phyloP scores from a whole-genome alignment of 2,888 invertebrate species.

The Iselma pallidipennis region DNA sequence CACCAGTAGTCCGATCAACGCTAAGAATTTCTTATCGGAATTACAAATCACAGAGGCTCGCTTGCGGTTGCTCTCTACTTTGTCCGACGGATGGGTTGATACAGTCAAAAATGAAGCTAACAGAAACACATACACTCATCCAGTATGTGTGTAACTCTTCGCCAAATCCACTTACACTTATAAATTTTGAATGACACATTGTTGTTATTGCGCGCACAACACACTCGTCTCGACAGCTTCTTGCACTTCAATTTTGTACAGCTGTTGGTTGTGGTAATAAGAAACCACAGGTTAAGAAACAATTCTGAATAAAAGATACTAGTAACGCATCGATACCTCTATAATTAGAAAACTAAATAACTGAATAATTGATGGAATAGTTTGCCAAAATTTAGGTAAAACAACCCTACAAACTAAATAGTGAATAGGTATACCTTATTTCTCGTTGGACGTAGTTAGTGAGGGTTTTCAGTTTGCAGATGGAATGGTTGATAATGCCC shows the following conservation, averaged over 20 bases:
- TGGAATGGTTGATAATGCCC: slow-evolving; percentile 43
- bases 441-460: too few species aligned
- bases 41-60: slow-evolving; percentile 45
- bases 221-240: slow-evolving; percentile 33
- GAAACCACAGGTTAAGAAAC: too few species aligned
- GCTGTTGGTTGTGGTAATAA: slow-evolving; percentile 6
- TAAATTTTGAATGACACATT: slow-evolving; percentile 53
- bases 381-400: too few species aligned
- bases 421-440: too few species aligned
- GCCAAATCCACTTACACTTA: slow-evolving; percentile 52
- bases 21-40: slow-evolving; percentile 51
- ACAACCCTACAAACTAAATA: too few species aligned
- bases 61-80: slow-evolving; percentile 49
- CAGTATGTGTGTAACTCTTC: slow-evolving; percentile 16
- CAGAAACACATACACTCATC: not conserved
- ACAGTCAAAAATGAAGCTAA: not conserved
- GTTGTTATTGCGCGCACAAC: slow-evolving; percentile 40
- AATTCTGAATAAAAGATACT: too few species aligned
- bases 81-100: slow-evolving; percentile 23
- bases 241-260: slow-evolving; percentile 45
- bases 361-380: too few species aligned
- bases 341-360: too few species aligned
- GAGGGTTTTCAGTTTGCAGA: too few species aligned
- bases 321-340: too few species aligned
- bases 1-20: slow-evolving; percentile 38